These are phyloP conservation scores for Pipa parva DNA, from an alignment of 2,113 vertebrate genomes.

Conservation along the genomic window DNA sequence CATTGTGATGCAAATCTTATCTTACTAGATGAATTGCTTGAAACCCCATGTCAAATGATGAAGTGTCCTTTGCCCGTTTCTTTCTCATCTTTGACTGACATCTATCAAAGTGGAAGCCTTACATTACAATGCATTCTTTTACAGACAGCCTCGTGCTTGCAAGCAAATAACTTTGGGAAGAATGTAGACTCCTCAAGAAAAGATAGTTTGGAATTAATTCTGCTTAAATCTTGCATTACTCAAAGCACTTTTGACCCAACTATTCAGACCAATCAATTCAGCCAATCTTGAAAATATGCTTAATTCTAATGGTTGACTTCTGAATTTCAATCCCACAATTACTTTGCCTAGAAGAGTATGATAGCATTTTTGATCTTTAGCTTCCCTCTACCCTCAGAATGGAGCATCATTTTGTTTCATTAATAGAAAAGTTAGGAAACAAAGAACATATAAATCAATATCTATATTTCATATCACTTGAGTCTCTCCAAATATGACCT, in stretches of 20 bases:
- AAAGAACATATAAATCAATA: slow-evolving; percentile 1
- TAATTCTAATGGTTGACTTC: slow-evolving; percentile 8
- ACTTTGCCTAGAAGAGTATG: not conserved
- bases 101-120: not conserved
- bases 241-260: slow-evolving; percentile 9
- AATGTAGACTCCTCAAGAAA: slow-evolving; percentile 6
- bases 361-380: not conserved
- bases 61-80: not conserved
- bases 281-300: slow-evolving; percentile 21
- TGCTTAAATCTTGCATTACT: slow-evolving; percentile 21
- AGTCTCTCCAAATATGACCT: too few relatives aligned
- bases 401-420: not conserved
- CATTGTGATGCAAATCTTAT: slow-evolving; percentile 27
- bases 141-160: not conserved
- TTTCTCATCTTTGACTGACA: not conserved
- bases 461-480: slow-evolving; percentile 10
- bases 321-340: slow-evolving; percentile 21
- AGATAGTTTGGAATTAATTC: slow-evolving; percentile 16
- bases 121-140: slow-evolving; percentile 8
- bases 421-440: slow-evolving; percentile 1
- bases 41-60: slow-evolving; percentile 18
- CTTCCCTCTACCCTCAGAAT: not conserved
- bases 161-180: slow-evolving; percentile 21
- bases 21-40: slow-evolving; percentile 6
- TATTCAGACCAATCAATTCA: slow-evolving; percentile 8